Evolutionary conservation across 2,113 vertebrate genomes (phyloP), one percentile per base, ranked within the genome.

Genomic region (Nannobrachium achirus): DNA sequence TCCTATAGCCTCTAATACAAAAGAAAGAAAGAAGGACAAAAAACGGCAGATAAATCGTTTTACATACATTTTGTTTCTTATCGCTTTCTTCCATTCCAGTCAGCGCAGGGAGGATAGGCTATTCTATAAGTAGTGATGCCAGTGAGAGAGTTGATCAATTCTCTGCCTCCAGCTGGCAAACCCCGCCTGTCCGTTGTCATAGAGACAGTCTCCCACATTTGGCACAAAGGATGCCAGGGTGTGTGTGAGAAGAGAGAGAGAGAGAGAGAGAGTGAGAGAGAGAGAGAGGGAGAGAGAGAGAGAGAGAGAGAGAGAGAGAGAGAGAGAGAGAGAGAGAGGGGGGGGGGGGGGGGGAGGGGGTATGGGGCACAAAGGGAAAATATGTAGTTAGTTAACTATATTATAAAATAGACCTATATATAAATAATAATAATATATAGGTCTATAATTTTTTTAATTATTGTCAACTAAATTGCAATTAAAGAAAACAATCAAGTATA

Each of bases 21-120:
- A 60, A 57, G 1, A 4, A 6, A 33, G 1, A 64, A 57, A 76
- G 39, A 16, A 1, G 1, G 8, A 42, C 7, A 33, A 33, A 25
- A 33, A 33, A 33, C 25, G 3, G 25, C 25, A 33, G 25, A 5
- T 5, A 33, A 5, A 33, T 33, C 25, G 25, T 33, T 33, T 33
- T 66, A 85, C 88, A 4, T 90, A 91, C 89, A 85, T 90, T 83
- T 18, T 84, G 82, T 76, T 87, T 91, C 73, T 85, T 81, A 75
- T 91, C 88, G 68, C 77, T 81, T 57, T 88, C 89, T 59, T 89
- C 90, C 90, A 91, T 91, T 83, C 83, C 86, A 80, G 76, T 73
- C 75, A 64, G 83, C 73, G 82, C 77, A 10, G 76, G 41, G 79
- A 73, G 72, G 53, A 70, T 56, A 73, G 72, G 53, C 68, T 56